Conservation (phyloP, 2,888 invertebrate genomes). For the Amblyjoppa proteus region DNA sequence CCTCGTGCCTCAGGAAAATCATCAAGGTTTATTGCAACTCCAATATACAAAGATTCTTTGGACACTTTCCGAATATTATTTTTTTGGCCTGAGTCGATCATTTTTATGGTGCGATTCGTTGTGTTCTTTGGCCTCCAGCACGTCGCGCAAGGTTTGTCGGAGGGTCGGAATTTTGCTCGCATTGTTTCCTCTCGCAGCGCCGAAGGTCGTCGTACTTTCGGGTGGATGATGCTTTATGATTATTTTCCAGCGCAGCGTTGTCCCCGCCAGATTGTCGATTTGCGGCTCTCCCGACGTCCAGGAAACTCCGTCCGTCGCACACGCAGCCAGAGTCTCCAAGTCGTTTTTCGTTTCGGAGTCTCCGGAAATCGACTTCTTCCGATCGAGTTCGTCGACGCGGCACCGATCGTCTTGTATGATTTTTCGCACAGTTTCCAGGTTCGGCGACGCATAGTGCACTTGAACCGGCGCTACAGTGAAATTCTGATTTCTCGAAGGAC, state of each 20-base stretch:
- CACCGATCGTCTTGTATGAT: background rate
- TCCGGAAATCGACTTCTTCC: background rate
- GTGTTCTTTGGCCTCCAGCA: conserved; percentile 18
- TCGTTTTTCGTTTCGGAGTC: background rate
- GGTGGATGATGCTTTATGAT: conserved; percentile 68
- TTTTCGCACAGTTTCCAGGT: conserved; percentile 29
- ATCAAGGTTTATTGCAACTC: background rate
- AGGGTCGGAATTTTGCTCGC: conserved; percentile 11
- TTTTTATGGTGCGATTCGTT: conserved; percentile 22
- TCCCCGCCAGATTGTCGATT: conserved; percentile 45
- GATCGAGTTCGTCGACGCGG: background rate
- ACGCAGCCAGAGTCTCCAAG: conserved; percentile 3
- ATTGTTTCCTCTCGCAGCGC: background rate
- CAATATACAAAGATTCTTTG: background rate
- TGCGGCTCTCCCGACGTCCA: background rate
- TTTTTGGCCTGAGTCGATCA: background rate
- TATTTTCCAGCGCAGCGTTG: conserved; percentile 68
- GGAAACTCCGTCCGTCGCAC: conserved; percentile 1
- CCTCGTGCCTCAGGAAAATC: background rate
- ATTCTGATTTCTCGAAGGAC: conserved; percentile 35
- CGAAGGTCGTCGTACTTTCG: background rate
- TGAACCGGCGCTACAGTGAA: conserved; percentile 56
- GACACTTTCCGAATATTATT: background rate
- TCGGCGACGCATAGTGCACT: conserved; percentile 43
- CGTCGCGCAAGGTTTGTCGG: conserved; percentile 25